phyloP scores from a whole-genome alignment of 2,113 vertebrate species.

The sheep (Ovis aries) region ARS-UI_Ramb_v3.0 NC_056058.1:38488001-38488500 shows the following conservation, averaged over 20 bases:
- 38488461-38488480: background rate
- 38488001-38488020: rapidly evolving
- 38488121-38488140: background rate
- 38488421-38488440: background rate
- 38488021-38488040: background rate
- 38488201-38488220: background rate
- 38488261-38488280: background rate
- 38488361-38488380: background rate
- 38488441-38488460: background rate
- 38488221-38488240: background rate
- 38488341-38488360: background rate
- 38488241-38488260: background rate
- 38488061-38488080: background rate
- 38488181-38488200: background rate
- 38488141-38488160: background rate
- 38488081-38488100: background rate
- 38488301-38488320: background rate
- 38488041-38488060: background rate
- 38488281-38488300: background rate
- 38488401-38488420: background rate
- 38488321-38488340: background rate
- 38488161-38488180: background rate
- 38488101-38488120: background rate
- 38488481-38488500: background rate
- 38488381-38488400: background rate